These are phyloP conservation scores for Etheostoma cragini DNA, from an alignment of 2,113 vertebrate species.

Conservation along the genomic window DNA sequence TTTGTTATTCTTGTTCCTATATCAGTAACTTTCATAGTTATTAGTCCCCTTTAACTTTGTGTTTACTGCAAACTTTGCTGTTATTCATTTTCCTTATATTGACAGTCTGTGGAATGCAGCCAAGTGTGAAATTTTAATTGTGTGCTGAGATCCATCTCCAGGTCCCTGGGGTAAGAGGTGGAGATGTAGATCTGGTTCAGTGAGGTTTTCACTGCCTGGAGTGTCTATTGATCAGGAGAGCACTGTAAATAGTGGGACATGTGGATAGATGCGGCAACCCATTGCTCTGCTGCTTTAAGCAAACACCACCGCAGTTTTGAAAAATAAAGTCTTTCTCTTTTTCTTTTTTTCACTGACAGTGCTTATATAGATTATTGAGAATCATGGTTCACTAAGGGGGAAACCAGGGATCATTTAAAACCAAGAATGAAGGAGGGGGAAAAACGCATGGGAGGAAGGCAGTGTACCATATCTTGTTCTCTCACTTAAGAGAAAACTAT, in stretches of 20 bases:
- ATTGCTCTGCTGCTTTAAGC: slow-evolving; percentile 29
- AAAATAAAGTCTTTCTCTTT: slow-evolving; percentile 38
- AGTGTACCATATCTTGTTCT: slow-evolving; percentile 23
- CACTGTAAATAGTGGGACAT: slow-evolving; percentile 62
- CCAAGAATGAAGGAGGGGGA: slow-evolving; percentile 1
- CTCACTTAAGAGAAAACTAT: slow-evolving; percentile 39
- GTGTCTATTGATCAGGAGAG: slow-evolving; percentile 70
- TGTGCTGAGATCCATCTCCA: slow-evolving; percentile 57
- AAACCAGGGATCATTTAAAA: slow-evolving; percentile 41
- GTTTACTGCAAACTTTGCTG: slow-evolving; percentile 60
- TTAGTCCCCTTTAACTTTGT: slow-evolving; percentile 53
- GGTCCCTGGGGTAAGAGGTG: slow-evolving; percentile 61
- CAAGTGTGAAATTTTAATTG: slow-evolving; percentile 83
- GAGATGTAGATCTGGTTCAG: slow-evolving; percentile 75
- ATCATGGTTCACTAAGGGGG: slow-evolving; percentile 26
- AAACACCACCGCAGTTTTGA: slow-evolving; percentile 7
- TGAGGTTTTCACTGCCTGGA: slow-evolving; percentile 60
- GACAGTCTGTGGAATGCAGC: slow-evolving; percentile 66
- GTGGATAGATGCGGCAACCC: slow-evolving; percentile 37
- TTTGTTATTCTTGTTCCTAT: not conserved
- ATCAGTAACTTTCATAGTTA: slow-evolving; percentile 30
- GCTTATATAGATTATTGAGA: slow-evolving; percentile 47
- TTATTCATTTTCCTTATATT: slow-evolving; percentile 72
- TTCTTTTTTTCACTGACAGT: slow-evolving; percentile 11
- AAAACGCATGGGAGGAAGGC: slow-evolving; percentile 28